Evolutionary conservation across 2,113 vertebrate species (phyloP).

Genomic region (Bos indicus): DNA sequence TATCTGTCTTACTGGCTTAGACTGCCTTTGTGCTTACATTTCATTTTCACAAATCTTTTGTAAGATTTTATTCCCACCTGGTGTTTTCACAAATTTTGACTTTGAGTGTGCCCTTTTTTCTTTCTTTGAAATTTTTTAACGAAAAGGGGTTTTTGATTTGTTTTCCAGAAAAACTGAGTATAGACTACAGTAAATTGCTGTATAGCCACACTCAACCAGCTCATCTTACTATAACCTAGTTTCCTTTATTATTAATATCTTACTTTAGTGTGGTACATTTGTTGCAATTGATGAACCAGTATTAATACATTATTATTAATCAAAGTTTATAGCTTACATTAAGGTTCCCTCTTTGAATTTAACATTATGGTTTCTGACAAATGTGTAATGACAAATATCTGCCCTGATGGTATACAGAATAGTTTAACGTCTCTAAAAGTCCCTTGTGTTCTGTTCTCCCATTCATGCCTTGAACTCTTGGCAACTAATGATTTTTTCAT

Average conservation of each 20-base stretch:
- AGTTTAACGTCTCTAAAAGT: background rate
- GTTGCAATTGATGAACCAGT: background rate
- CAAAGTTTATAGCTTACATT: background rate
- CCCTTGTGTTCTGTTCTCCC: background rate
- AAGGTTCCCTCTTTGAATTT: background rate
- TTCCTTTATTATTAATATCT: background rate
- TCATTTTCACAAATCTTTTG: background rate
- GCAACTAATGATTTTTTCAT: background rate
- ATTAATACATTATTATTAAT: background rate
- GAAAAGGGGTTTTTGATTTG: background rate
- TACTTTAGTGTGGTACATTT: background rate
- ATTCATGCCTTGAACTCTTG: background rate
- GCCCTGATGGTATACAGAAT: background rate
- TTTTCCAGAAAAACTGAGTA: background rate
- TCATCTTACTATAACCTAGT: background rate
- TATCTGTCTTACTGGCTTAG: background rate
- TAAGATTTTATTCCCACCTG: background rate
- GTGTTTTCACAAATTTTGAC: background rate
- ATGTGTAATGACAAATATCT: background rate
- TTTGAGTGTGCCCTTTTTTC: background rate
- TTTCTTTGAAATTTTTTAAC: background rate
- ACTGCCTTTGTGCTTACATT: background rate
- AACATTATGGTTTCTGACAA: background rate
- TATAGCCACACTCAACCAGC: background rate
- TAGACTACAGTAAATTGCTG: background rate